phyloP scores from a whole-genome alignment of 1,140 invertebrate species.

The Drosophila setifemur region DNA sequence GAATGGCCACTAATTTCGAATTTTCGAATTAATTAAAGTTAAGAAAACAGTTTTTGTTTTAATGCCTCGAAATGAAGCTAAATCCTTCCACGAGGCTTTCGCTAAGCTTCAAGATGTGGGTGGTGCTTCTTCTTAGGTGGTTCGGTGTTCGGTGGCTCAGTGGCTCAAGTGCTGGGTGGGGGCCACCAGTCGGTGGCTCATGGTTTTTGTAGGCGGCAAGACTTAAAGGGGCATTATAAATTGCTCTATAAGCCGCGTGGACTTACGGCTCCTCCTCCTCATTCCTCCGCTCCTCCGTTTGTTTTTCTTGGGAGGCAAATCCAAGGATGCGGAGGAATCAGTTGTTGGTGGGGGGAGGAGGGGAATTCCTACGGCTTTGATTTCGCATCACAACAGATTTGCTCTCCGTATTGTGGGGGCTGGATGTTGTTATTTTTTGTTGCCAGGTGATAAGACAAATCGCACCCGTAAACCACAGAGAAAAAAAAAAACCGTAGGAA shows the following conservation, averaged over 20 bases:
- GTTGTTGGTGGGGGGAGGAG: neutral
- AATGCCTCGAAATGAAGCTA: neutral
- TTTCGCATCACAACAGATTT: slow-evolving; percentile 35
- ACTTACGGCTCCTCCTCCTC: neutral
- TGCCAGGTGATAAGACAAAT: slow-evolving; percentile 47
- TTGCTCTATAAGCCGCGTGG: slow-evolving; percentile 30
- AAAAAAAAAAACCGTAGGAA: too few relatives aligned
- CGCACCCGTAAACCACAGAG: slow-evolving; percentile 22
- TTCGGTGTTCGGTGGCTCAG: neutral
- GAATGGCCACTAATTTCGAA: too few relatives aligned
- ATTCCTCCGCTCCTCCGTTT: slow-evolving; percentile 15
- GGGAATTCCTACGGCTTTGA: slow-evolving; percentile 31
- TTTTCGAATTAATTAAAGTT: too few relatives aligned
- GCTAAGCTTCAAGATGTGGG: neutral
- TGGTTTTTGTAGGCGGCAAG: neutral
- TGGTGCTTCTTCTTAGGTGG: too few relatives aligned
- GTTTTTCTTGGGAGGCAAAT: slow-evolving; percentile 18
- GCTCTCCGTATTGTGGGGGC: slow-evolving; percentile 1
- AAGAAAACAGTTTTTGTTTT: neutral
- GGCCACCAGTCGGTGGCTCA: neutral
- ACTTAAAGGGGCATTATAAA: slow-evolving; percentile 46
- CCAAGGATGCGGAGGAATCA: neutral
- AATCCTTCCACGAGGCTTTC: neutral
- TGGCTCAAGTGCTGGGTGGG: neutral
- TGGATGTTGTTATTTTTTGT: slow-evolving; percentile 33